Conservation (phyloP, 2,797 vertebrate species). For the Sciurus carolinensis region DNA sequence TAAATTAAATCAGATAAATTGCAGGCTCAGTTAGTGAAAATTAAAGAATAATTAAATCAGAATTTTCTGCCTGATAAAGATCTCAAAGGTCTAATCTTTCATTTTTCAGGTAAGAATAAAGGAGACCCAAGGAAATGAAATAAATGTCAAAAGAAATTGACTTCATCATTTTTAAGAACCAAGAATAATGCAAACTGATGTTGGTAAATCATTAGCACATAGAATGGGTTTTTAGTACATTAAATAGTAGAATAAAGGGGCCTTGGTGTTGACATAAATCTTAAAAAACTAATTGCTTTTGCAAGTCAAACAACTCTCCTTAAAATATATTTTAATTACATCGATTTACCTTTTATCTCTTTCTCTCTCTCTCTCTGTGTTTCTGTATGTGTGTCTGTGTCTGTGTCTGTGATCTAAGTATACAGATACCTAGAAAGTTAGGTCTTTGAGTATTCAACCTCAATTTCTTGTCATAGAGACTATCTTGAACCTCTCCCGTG, state of each 20-base stretch:
- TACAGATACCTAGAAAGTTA: neutral
- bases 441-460: neutral
- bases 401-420: neutral
- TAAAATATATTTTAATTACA: conserved; percentile 36
- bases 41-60: conserved; percentile 62
- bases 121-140: neutral
- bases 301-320: conserved; percentile 21
- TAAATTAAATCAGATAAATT: conserved; percentile 61
- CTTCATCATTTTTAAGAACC: conserved; percentile 3
- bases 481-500: neutral
- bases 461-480: neutral
- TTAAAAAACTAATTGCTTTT: conserved; percentile 30
- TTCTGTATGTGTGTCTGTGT: no score
- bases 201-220: neutral
- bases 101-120: conserved; percentile 49
- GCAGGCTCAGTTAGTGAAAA: conserved; percentile 40
- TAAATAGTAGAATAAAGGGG: conserved; percentile 17
- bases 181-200: conserved; percentile 14
- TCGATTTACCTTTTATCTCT: neutral
- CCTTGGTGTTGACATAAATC: neutral
- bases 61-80: conserved; percentile 66
- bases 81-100: conserved; percentile 19
- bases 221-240: conserved; percentile 10
- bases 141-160: conserved; percentile 41
- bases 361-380: neutral